Percentiles rank a stretch among this genome's conserved stretches.
These are phyloP conservation scores for Ctenodactylus gundi DNA, from an alignment of 2,113 vertebrate species.

Conservation along the genomic window DNA sequence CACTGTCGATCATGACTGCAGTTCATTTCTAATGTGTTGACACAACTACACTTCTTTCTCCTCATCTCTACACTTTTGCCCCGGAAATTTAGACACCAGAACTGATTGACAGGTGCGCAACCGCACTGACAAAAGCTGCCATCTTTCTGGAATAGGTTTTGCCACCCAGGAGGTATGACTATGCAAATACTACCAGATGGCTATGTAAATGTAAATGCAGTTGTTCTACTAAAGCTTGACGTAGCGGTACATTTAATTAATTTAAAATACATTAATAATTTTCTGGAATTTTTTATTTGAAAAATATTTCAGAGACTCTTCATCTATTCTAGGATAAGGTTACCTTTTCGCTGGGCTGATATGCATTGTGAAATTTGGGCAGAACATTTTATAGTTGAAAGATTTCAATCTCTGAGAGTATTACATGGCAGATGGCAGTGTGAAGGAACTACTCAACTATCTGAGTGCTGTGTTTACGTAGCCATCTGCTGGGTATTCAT, in stretches of 20 bases:
- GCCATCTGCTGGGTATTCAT: conserved; percentile 69
- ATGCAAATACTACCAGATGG: conserved; percentile 71
- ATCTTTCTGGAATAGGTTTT: conserved; percentile 44
- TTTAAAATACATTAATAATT: conserved; percentile 50
- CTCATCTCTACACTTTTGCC: background rate
- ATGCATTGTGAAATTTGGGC: conserved; percentile 54
- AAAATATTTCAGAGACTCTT: conserved; percentile 4
- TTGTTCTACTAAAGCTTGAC: conserved; percentile 49
- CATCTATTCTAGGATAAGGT: no score
- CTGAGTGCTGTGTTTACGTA: conserved; percentile 59
- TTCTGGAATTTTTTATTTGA: background rate
- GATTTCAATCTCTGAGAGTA: conserved; percentile 70
- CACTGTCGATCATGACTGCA: background rate
- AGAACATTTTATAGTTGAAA: conserved; percentile 70
- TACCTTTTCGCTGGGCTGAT: conserved; percentile 47
- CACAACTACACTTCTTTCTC: background rate
- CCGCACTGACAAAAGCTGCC: conserved; percentile 35
- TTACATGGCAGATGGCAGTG: conserved; percentile 74
- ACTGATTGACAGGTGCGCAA: conserved; percentile 63
- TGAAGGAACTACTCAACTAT: conserved; percentile 68
- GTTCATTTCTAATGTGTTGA: background rate
- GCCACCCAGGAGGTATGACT: conserved; percentile 60
- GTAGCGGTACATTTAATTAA: conserved; percentile 59
- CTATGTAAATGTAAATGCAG: conserved; percentile 61
- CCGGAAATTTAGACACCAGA: conserved; percentile 19